A percentile compares a stretch with the other conserved stretches of the same genome.
Conservation (phyloP, 2,888 invertebrate genomes). For the Trachelus troglodyta region DNA sequence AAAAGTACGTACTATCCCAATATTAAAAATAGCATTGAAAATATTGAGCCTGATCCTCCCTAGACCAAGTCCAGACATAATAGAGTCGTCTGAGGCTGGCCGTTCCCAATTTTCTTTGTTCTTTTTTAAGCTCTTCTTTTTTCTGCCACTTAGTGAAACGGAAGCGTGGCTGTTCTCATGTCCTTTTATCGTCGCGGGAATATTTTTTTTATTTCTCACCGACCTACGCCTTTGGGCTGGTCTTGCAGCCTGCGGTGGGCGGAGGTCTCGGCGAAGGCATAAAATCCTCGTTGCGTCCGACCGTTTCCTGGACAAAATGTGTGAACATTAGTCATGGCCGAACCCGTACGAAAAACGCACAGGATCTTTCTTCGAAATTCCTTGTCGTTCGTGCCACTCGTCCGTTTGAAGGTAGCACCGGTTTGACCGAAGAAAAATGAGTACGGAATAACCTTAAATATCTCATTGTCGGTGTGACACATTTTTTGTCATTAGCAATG, state of each 20-base stretch:
- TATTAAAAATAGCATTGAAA: not conserved
- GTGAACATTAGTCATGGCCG: slow-evolving; percentile 32
- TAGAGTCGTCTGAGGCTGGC: not conserved
- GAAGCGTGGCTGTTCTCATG: not conserved
- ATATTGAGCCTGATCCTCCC: not conserved
- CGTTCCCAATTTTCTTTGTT: not conserved
- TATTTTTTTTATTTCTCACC: not conserved
- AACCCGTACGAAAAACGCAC: slow-evolving; percentile 9
- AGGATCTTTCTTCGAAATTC: not conserved
- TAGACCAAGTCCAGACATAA: not conserved
- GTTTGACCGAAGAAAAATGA: not conserved
- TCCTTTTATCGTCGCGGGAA: not conserved
- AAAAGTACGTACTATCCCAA: not conserved
- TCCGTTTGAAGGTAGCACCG: not conserved
- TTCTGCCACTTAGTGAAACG: not conserved
- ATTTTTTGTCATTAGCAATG: not conserved
- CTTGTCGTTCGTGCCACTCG: not conserved
- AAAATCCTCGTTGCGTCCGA: slow-evolving; percentile 21
- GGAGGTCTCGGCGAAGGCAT: slow-evolving; percentile 20
- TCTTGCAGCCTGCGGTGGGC: slow-evolving; percentile 33
- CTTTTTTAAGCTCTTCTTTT: not conserved
- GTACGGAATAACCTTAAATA: not conserved
- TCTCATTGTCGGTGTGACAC: not conserved
- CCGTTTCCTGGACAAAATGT: slow-evolving; percentile 30
- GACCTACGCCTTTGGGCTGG: slow-evolving; percentile 3